Evolutionary conservation across 2,113 vertebrate species (phyloP), one percentile per base, ranked within the genome.

Genomic region (Pseudorhombus dupliciocellatus): DNA sequence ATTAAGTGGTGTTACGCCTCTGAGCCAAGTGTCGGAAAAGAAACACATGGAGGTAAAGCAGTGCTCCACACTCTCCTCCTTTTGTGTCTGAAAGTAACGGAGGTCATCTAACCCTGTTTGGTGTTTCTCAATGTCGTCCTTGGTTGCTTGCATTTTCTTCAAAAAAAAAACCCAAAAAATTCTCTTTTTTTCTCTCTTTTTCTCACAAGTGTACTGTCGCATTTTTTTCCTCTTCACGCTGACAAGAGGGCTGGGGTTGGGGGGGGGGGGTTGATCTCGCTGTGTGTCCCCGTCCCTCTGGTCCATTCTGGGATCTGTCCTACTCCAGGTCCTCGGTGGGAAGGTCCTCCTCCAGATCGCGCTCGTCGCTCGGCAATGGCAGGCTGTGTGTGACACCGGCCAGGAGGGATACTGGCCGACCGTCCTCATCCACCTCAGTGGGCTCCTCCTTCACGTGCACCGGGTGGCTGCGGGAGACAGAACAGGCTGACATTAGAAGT

Each of bases 391-490:
- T 95, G 85, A 96, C 86, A 20, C 92, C 66, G 7, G 94, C 94
- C 88, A 97, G 90, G 58, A 96, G 92, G 0, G 97, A 96, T 22
- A 97, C 84, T 0, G 96, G 95, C 66, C 96, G 92, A 79, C 93
- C 87, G 84, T 98, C 96, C 14, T 98, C 98, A 86, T 98, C 97
- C 0, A 96, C 77, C 88, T 98, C 97, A 0, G 97, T 92, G 0
- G 98, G 98, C 73, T 99, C 98, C 94, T 99, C 98, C 92, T 99
- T 99, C 91, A 99, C 97, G 75, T 99, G 97, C 66, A 98, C 93
- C 78, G 94, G 95, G 87, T 99, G 97, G 90, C 97, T 96, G 83
- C 0, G 30, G 52, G 65, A 26, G 51, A 77, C 5, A 46, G 15
- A 68, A 9, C 5, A 55, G 22, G 59, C 51, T 57, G 48, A 66